Conservation (phyloP, 1,140 invertebrate species). For the Thaumatotibia leucotreta region DNA sequence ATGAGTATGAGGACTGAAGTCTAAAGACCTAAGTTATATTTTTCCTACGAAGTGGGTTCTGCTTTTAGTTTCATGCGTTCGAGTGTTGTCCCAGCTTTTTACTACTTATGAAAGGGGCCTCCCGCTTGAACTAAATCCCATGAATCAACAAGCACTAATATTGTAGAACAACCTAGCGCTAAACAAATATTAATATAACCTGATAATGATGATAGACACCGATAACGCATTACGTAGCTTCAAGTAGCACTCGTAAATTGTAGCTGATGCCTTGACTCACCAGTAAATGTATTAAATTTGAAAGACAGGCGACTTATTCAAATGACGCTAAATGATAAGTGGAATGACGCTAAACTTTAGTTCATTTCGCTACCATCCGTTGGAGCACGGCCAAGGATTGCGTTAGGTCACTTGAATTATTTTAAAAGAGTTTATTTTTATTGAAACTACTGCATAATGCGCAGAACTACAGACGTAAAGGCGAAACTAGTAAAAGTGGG, state of each 20-base stretch:
- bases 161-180: too few species aligned
- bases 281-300: neutral
- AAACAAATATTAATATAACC: too few species aligned
- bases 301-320: neutral
- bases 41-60: too few species aligned
- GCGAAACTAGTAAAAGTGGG: neutral
- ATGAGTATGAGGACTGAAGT: too few species aligned
- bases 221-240: neutral
- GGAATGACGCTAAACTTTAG: conserved; percentile 1
- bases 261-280: neutral
- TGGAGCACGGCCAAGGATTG: neutral
- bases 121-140: too few species aligned
- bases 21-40: too few species aligned
- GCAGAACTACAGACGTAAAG: neutral
- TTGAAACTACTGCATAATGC: neutral
- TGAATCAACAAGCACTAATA: too few species aligned
- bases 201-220: too few species aligned
- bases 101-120: too few species aligned
- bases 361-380: neutral
- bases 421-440: conserved; percentile 4
- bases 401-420: neutral
- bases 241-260: neutral
- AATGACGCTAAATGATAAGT: neutral
- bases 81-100: too few species aligned
- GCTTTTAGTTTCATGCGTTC: too few species aligned